Conservation (phyloP, 2,797 vertebrate species). For the Dermochelys coriacea region DNA sequence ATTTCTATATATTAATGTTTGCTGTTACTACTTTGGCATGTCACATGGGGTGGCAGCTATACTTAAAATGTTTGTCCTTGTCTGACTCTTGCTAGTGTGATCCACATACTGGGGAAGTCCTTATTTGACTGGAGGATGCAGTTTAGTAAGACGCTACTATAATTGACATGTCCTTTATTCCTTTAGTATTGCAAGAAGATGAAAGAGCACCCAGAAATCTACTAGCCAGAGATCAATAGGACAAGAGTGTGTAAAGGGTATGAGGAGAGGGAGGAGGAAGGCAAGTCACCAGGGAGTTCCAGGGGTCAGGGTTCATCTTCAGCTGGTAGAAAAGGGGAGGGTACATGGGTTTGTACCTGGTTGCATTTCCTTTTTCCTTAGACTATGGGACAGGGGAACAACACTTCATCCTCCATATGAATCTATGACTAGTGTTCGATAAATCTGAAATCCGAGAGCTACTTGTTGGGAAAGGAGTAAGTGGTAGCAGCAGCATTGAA, state of each 20-base stretch:
- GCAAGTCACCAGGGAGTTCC: background rate
- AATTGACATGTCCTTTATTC: background rate
- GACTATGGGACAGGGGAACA: background rate
- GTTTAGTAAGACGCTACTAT: background rate
- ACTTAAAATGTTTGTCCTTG: background rate
- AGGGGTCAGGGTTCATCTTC: background rate
- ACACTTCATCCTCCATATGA: background rate
- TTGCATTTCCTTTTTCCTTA: background rate
- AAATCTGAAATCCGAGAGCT: background rate
- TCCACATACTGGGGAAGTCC: too few species aligned
- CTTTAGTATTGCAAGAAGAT: background rate
- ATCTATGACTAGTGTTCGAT: background rate
- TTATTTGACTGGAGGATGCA: background rate
- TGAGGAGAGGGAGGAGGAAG: background rate
- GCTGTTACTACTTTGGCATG: background rate
- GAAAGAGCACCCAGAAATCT: background rate
- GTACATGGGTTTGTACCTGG: background rate
- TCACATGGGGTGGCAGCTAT: background rate
- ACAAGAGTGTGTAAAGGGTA: background rate
- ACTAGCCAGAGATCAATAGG: background rate
- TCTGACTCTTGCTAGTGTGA: background rate
- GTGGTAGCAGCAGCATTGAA: background rate
- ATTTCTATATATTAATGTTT: background rate
- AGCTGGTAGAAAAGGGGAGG: background rate
- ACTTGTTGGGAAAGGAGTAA: background rate